Base-by-base conservation (phyloP, 2,888 invertebrate genomes). In the Ramazzottius varieornatus region DNA sequence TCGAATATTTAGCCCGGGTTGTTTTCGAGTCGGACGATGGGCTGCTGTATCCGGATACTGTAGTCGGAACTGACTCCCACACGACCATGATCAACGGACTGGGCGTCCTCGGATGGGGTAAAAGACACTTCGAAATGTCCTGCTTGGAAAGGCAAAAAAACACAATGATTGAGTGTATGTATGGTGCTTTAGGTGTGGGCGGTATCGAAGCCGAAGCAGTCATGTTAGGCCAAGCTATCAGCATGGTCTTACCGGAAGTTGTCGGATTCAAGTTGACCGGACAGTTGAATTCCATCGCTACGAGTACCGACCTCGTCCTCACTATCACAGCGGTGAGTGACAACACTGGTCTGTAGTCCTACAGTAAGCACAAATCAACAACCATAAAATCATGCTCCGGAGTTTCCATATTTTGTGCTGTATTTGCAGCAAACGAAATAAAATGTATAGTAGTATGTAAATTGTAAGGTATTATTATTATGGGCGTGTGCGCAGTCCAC, bases 81-180 rank as follows among this genome's bases (percentile, higher is more conserved):
- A 98, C 96, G 1, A 96, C 96, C 20, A 96, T 98, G 94, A 92
- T 96, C 69, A 93, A 93, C 73, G 94, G 94, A 0, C 81, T 94
- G 1, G 94, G 96, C 0, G 87, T 96, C 1, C 82, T 94, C 1
- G 96, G 94, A 1, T 96, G 94, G 94, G 93, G 92, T 68, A 88
- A 16, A 24, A n/a, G 13, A 24, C n/a, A n/a, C n/a, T n/a, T n/a
- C n/a, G n/a, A n/a, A n/a, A n/a, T n/a, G 70, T n/a, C n/a, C n/a
- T n/a, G n/a, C n/a, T n/a, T n/a, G n/a, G n/a, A n/a, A n/a, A n/a
- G n/a, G n/a, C n/a, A n/a, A n/a, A n/a, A n/a, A n/a, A n/a, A n/a
- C n/a, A n/a, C n/a, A n/a, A n/a, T n/a, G n/a, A n/a, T n/a, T n/a
- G n/a, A n/a, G n/a, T n/a, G n/a, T n/a, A n/a, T n/a, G n/a, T n/a